Evolutionary conservation across 2,113 vertebrate genomes (phyloP).

Genomic region (Poecilia latipinna): DNA sequence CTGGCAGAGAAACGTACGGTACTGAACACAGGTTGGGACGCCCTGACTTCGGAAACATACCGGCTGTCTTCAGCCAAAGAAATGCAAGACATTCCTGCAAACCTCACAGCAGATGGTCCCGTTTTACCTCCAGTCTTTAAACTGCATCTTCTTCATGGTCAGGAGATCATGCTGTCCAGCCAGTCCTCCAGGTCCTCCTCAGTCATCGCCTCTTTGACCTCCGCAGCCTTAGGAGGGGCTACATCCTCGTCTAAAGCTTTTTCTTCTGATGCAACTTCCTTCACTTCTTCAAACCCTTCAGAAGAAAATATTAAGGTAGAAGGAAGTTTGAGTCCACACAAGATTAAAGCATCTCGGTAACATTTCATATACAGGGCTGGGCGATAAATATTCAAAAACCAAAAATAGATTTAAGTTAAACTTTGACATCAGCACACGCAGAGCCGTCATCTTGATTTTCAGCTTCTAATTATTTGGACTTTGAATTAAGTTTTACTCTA

Average conservation of each 20-base stretch:
- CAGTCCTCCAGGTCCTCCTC: conserved; percentile 97
- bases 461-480: no score
- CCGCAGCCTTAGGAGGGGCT: conserved; percentile 8
- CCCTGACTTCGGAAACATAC: background rate
- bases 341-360: no score
- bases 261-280: conserved; percentile 1
- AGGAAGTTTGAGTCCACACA: no score
- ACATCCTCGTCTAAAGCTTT: conserved; percentile 31
- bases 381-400: no score
- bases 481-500: no score
- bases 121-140: background rate
- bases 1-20: conserved; percentile 4
- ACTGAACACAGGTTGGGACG: conserved; percentile 22
- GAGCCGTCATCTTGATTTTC: no score
- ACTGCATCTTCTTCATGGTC: conserved; percentile 30
- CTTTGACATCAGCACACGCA: no score
- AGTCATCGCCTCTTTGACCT: conserved; percentile 74
- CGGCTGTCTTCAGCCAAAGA: background rate
- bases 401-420: no score
- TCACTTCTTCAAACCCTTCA: conserved; percentile 33
- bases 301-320: background rate
- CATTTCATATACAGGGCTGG: no score
- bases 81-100: background rate
- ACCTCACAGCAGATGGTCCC: background rate
- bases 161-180: conserved; percentile 97